Conservation (phyloP, 2,113 vertebrate species). For the Australoheros scitulus region DNA sequence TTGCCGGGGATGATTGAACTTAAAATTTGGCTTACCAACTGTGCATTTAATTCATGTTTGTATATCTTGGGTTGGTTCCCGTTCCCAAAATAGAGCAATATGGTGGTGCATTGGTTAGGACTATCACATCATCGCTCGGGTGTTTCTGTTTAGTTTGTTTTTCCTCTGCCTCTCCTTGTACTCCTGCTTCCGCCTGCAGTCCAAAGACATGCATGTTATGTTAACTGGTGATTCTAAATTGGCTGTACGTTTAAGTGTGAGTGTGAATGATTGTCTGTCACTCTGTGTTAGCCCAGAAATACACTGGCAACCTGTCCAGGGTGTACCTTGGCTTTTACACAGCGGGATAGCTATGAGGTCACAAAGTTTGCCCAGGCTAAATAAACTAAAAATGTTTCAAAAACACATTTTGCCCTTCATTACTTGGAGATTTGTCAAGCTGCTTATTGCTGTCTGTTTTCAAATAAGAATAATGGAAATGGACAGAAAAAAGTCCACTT, state of each 20-base stretch:
- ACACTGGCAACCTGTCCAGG: too few relatives aligned
- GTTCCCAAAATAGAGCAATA: too few relatives aligned
- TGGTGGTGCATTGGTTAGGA: too few relatives aligned
- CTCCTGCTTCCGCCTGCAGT: not conserved
- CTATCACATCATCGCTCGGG: too few relatives aligned
- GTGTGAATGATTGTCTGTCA: too few relatives aligned
- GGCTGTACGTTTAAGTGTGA: too few relatives aligned
- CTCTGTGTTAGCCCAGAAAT: too few relatives aligned
- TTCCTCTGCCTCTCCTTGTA: not conserved
- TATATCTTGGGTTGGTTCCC: too few relatives aligned
- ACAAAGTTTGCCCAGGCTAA: rapidly evolving
- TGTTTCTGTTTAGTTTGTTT: not conserved
- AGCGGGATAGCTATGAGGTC: not conserved
- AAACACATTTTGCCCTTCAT: not conserved
- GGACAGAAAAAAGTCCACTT: not conserved
- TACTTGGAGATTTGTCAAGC: not conserved
- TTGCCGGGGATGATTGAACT: not conserved
- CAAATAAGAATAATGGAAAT: not conserved
- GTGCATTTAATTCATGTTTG: not conserved
- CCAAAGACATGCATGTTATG: too few relatives aligned
- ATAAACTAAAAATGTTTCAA: rapidly evolving
- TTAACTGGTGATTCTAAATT: too few relatives aligned
- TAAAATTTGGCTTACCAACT: too few relatives aligned
- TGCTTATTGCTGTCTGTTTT: not conserved
- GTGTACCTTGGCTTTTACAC: not conserved